Percentiles rank a stretch among this genome's conserved stretches.
These are phyloP conservation scores for Ascidia mentula DNA, from an alignment of 23 tunicate species.

Conservation along the genomic window DNA sequence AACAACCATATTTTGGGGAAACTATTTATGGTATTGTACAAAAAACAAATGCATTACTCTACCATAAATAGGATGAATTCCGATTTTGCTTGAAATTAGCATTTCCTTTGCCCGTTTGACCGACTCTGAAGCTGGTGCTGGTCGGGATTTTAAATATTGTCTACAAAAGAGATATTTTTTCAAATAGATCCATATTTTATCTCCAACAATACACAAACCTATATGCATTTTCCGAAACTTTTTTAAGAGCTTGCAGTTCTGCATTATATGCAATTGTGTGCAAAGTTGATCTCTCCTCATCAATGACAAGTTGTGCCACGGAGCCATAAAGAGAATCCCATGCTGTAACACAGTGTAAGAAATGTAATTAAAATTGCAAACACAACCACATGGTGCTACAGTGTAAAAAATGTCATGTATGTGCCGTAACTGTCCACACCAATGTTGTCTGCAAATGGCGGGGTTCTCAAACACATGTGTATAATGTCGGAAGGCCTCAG, in stretches of 20 bases:
- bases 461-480: constrained; percentile 68
- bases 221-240: constrained; percentile 79
- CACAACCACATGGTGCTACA: neutral
- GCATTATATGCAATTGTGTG: constrained; percentile 27
- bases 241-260: constrained; percentile 37
- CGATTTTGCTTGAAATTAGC: constrained; percentile 40
- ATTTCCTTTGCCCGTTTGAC: constrained; percentile 71
- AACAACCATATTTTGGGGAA: neutral
- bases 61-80: constrained; percentile 61
- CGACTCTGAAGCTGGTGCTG: constrained; percentile 79
- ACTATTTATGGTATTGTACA: neutral
- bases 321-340: constrained; percentile 78
- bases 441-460: constrained; percentile 18
- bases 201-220: constrained; percentile 11
- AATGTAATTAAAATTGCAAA: neutral
- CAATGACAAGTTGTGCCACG: constrained; percentile 66
- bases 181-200: neutral
- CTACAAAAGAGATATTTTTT: constrained; percentile 31
- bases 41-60: neutral
- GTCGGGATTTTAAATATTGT: constrained; percentile 77
- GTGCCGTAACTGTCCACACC: constrained; percentile 75
- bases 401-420: constrained; percentile 22
- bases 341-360: constrained; percentile 8
- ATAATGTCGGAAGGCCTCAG: constrained; percentile 37
- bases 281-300: constrained; percentile 70